Evolutionary conservation across 2,113 vertebrate species (phyloP).

Genomic region (Hiodon alosoides): DNA sequence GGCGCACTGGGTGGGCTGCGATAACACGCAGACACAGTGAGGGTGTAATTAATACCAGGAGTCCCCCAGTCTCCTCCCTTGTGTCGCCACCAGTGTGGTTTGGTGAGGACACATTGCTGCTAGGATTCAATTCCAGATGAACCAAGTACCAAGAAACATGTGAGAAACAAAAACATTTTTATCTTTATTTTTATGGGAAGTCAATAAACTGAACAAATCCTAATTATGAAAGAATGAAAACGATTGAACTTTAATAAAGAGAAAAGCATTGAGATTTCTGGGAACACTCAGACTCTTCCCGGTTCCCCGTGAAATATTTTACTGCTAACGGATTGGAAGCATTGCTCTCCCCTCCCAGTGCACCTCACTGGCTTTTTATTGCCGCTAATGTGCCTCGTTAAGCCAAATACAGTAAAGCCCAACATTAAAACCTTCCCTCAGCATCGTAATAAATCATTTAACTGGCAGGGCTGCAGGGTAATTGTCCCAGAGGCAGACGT

Average conservation of each 20-base stretch:
- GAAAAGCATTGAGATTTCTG: too few relatives aligned
- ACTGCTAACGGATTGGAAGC: too few relatives aligned
- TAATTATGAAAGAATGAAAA: too few relatives aligned
- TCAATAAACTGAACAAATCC: too few relatives aligned
- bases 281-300: too few relatives aligned
- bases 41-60: slow-evolving; percentile 98
- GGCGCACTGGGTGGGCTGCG: slow-evolving; percentile 93
- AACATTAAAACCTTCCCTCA: slow-evolving; percentile 64
- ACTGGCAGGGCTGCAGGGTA: too few relatives aligned
- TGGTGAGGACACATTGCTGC: slow-evolving; percentile 85
- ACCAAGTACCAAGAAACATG: slow-evolving; percentile 62
- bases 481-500: too few relatives aligned
- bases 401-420: slow-evolving; percentile 65
- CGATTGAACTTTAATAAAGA: too few relatives aligned
- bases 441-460: slow-evolving; percentile 53
- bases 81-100: slow-evolving; percentile 76
- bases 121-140: slow-evolving; percentile 73
- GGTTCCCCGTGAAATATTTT: too few relatives aligned
- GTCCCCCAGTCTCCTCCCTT: slow-evolving; percentile 77
- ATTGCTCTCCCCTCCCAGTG: too few relatives aligned
- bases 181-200: too few relatives aligned
- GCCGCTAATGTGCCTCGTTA: slow-evolving; percentile 72
- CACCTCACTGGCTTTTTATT: slow-evolving; percentile 62
- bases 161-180: not conserved
- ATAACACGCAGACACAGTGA: slow-evolving; percentile 98